Conservation (phyloP, 37 sponge, comb jelly and placozoan species). For the Petrosia ficiformis region DNA sequence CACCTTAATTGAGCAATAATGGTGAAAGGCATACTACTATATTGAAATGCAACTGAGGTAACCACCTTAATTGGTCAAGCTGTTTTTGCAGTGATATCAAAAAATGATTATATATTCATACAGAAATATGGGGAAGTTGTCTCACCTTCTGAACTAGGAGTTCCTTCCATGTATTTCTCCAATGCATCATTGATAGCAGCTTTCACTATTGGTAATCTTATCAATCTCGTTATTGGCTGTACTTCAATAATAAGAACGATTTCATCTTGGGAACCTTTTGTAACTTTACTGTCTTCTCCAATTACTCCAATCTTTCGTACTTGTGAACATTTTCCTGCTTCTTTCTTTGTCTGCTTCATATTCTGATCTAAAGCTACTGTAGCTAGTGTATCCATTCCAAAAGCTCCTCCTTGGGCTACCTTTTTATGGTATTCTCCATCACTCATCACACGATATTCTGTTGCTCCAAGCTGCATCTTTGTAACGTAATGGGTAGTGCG, state of each 20-base stretch:
- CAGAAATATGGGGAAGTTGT: too few species aligned
- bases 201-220: neutral
- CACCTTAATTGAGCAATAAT: too few species aligned
- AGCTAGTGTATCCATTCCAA: constrained; percentile 24
- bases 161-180: constrained; percentile 10
- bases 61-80: too few species aligned
- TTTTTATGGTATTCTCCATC: constrained; percentile 17
- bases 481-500: constrained; percentile 32
- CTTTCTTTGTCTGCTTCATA: neutral
- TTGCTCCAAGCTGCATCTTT: constrained; percentile 17
- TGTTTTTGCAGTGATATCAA: too few species aligned
- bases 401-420: constrained; percentile 9
- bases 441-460: constrained; percentile 37
- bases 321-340: neutral
- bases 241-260: constrained; percentile 14
- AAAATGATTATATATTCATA: too few species aligned
- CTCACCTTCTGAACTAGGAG: constrained; percentile 6
- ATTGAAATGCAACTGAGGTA: too few species aligned
- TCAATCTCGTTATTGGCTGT: constrained; percentile 12
- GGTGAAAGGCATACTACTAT: too few species aligned
- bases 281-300: constrained; percentile 4
- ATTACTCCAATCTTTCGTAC: constrained; percentile 25
- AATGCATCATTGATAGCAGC: neutral
- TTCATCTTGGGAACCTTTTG: constrained; percentile 19
- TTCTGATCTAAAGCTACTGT: neutral